These are phyloP conservation scores for Agrochola circellaris DNA, from an alignment of 2,888 invertebrate species.

Conservation along the genomic window DNA sequence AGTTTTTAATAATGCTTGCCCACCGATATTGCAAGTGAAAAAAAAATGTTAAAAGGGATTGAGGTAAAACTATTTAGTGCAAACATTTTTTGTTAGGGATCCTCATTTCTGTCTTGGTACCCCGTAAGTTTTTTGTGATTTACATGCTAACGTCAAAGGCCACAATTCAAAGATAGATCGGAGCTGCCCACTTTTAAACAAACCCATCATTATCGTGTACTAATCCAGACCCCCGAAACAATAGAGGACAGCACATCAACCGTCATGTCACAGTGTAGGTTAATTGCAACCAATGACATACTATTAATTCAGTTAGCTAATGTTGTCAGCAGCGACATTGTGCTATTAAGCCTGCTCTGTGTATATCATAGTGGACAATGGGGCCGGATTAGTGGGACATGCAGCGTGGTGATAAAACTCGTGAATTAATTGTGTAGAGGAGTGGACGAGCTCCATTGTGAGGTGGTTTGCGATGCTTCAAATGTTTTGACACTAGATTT, in stretches of 20 bases:
- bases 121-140: background rate
- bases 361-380: conserved; percentile 64
- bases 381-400: conserved; percentile 62
- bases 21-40: too few species aligned
- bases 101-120: background rate
- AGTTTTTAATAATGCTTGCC: too few species aligned
- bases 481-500: conserved; percentile 50
- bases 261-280: conserved; percentile 57
- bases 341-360: conserved; percentile 57
- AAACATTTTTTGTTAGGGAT: too few species aligned
- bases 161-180: background rate
- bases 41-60: too few species aligned
- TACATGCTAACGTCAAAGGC: background rate
- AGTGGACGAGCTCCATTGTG: conserved; percentile 51
- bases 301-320: conserved; percentile 67
- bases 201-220: conserved; percentile 2
- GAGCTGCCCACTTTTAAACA: background rate
- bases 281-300: conserved; percentile 65
- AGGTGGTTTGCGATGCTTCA: conserved; percentile 21
- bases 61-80: too few species aligned
- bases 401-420: conserved; percentile 64
- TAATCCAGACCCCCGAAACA: conserved; percentile 33
- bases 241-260: conserved; percentile 37
- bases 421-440: conserved; percentile 61
- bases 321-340: conserved; percentile 61